Evolutionary conservation across 1,140 invertebrate genomes (phyloP).

Genomic region (Drosophila malerkotliana): DNA sequence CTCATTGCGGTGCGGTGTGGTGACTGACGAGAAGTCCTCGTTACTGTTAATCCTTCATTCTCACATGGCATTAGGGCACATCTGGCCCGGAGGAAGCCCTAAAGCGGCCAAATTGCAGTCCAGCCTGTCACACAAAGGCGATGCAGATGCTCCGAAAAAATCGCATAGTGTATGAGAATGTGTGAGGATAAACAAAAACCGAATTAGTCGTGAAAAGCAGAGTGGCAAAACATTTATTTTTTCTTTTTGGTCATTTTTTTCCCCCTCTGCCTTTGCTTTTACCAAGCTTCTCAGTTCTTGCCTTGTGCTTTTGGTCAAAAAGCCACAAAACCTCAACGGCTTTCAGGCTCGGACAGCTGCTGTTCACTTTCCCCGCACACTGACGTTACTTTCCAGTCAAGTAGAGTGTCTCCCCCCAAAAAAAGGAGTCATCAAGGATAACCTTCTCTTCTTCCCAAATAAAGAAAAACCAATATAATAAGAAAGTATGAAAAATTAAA

Average conservation of each 20-base stretch:
- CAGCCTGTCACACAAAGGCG: slow-evolving; percentile 59
- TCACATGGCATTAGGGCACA: slow-evolving; percentile 55
- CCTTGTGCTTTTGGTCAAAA: slow-evolving; percentile 34
- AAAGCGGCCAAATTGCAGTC: slow-evolving; percentile 73
- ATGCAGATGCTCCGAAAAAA: slow-evolving; percentile 57
- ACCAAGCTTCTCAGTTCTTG: slow-evolving; percentile 27
- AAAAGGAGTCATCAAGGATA: not conserved
- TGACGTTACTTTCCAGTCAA: slow-evolving; percentile 46
- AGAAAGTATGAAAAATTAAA: slow-evolving; percentile 13
- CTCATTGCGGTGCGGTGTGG: slow-evolving; percentile 42
- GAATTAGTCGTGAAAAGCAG: slow-evolving; percentile 78
- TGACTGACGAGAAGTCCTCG: slow-evolving; percentile 47
- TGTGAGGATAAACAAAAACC: slow-evolving; percentile 74
- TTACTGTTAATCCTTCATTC: slow-evolving; percentile 68
- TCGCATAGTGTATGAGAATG: slow-evolving; percentile 36
- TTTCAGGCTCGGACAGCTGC: slow-evolving; percentile 65
- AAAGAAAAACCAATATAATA: slow-evolving; percentile 32
- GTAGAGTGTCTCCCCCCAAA: slow-evolving; percentile 26
- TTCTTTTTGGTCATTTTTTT: slow-evolving; percentile 32
- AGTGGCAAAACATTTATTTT: slow-evolving; percentile 76
- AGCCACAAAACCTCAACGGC: slow-evolving; percentile 71
- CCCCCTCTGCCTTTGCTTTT: not conserved
- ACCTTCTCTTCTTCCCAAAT: not conserved
- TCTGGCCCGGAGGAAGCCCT: slow-evolving; percentile 50
- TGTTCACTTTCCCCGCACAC: slow-evolving; percentile 48